phyloP scores from a whole-genome alignment of 2,113 vertebrate species.

The Redunca redunca region DNA sequence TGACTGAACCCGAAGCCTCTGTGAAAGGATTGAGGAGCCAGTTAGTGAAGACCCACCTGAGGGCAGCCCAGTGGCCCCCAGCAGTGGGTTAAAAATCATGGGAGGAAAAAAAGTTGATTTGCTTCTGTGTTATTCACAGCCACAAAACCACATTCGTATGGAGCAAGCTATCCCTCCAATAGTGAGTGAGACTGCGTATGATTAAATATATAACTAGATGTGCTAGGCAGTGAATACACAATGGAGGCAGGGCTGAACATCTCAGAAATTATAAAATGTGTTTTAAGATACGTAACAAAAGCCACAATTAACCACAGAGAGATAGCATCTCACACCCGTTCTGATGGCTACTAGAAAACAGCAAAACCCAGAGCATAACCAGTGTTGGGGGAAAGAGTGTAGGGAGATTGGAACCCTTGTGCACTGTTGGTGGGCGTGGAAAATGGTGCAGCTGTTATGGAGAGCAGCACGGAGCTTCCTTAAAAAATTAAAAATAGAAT shows the following conservation, averaged over 20 bases:
- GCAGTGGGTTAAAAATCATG: not conserved
- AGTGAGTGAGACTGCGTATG: not conserved
- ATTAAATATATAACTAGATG: not conserved
- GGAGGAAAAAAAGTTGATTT: not conserved
- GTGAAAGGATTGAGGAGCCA: not conserved
- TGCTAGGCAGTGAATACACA: not conserved
- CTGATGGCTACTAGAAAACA: not conserved
- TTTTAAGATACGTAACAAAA: not conserved
- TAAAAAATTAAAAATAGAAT: not conserved
- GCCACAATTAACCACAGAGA: not conserved
- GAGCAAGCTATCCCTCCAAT: not conserved
- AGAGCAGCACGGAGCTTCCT: not conserved
- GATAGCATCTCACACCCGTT: not conserved
- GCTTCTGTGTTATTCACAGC: not conserved
- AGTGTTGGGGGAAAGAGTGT: not conserved
- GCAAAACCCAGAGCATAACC: not conserved
- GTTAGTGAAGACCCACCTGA: not conserved
- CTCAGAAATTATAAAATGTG: not conserved
- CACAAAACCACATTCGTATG: not conserved
- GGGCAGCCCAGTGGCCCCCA: not conserved
- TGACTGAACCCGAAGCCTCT: not conserved
- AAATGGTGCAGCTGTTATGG: not conserved
- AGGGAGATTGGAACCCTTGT: not conserved
- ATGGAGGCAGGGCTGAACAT: not conserved
- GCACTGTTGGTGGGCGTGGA: not conserved